Percentiles rank a stretch among this genome's conserved stretches.
These are phyloP conservation scores for Andrena bucephala DNA, from an alignment of 2,888 invertebrate genomes.

Conservation along the genomic window DNA sequence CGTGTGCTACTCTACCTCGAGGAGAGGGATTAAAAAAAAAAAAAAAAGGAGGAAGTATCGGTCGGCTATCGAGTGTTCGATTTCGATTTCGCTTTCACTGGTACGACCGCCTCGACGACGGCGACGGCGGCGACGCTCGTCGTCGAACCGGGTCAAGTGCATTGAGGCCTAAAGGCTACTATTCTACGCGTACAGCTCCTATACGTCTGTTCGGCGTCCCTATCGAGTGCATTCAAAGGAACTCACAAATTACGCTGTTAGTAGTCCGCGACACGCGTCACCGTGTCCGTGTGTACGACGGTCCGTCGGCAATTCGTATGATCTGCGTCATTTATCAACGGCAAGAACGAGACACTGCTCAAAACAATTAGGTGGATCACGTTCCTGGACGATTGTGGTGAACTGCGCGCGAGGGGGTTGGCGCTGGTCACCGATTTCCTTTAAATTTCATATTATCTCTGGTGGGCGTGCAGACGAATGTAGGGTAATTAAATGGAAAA, in stretches of 20 bases:
- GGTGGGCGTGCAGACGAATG: too few relatives aligned
- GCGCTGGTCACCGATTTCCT: too few relatives aligned
- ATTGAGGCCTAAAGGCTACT: constrained; percentile 51
- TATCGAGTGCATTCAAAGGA: constrained; percentile 56
- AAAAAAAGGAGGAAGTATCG: neutral
- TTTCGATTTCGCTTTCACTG: constrained; percentile 54
- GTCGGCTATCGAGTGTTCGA: constrained; percentile 19
- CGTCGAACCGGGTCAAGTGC: constrained; percentile 76
- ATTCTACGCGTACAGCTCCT: constrained; percentile 34
- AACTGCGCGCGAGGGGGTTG: too few relatives aligned
- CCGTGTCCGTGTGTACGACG: constrained; percentile 33
- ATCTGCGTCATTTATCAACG: constrained; percentile 59
- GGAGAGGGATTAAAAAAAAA: neutral
- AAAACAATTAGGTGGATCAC: constrained; percentile 42
- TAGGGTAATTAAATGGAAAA: too few relatives aligned
- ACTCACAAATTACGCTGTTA: constrained; percentile 60
- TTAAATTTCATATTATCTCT: too few relatives aligned
- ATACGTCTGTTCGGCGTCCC: constrained; percentile 23
- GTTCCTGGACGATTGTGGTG: constrained; percentile 17
- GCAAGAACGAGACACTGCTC: constrained; percentile 5
- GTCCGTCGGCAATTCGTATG: constrained; percentile 32
- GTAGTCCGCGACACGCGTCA: constrained; percentile 57
- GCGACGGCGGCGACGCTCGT: constrained; percentile 24
- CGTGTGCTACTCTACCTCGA: neutral
- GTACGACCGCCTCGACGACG: constrained; percentile 5